These are phyloP conservation scores for Formica aserva DNA, from an alignment of 2,888 invertebrate species.

Conservation along the genomic window DNA sequence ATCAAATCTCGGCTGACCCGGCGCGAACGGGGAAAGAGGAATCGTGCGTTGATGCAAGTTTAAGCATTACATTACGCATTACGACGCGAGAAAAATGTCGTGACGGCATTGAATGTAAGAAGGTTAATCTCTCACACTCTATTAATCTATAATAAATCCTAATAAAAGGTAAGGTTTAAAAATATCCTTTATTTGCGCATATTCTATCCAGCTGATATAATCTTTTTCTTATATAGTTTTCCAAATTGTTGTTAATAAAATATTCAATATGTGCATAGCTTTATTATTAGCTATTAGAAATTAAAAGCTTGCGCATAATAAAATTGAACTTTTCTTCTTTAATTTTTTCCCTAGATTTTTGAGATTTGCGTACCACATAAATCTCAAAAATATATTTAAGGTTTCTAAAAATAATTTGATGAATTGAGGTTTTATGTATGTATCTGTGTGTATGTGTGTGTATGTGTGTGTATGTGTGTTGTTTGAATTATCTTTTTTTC, in stretches of 20 bases:
- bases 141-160: background rate
- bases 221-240: background rate
- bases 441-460: background rate
- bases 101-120: background rate
- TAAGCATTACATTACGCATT: constrained; percentile 40
- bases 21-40: background rate
- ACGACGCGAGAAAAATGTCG: constrained; percentile 9
- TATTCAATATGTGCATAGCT: background rate
- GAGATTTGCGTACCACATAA: background rate
- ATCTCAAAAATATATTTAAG: background rate
- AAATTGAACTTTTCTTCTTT: background rate
- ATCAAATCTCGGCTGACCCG: constrained; percentile 78
- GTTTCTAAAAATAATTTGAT: background rate
- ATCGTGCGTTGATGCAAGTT: constrained; percentile 37
- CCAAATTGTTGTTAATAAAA: background rate
- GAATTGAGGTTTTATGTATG: background rate
- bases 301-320: background rate
- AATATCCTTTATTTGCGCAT: background rate
- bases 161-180: background rate
- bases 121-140: background rate
- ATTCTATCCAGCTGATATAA: background rate
- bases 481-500: background rate
- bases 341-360: background rate
- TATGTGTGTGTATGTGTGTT: too few species aligned
- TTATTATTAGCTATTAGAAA: background rate